These are phyloP conservation scores for Aplodontia rufa DNA, from an alignment of 2,113 vertebrate genomes.

Conservation along the genomic window DNA sequence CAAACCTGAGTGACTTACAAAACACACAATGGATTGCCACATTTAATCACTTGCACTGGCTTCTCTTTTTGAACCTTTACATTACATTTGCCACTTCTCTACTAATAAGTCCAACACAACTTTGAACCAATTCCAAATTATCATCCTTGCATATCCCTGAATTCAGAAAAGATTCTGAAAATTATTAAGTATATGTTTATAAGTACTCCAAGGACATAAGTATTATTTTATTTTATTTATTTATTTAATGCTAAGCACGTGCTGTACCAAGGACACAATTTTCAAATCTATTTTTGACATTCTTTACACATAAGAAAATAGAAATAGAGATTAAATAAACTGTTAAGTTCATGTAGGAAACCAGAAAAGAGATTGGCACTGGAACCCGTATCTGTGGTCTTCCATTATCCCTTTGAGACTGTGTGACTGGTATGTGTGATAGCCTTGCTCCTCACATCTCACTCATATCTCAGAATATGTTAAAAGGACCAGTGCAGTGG, in stretches of 20 bases:
- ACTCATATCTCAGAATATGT: not conserved
- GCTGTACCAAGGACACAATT: not conserved
- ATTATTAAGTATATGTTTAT: not conserved
- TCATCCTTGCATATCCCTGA: not conserved
- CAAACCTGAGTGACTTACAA: not conserved
- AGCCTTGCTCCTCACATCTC: not conserved
- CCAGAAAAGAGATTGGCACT: not conserved
- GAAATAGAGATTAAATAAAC: constrained; percentile 2
- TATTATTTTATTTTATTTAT: not conserved
- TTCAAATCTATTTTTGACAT: not conserved
- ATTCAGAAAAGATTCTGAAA: constrained; percentile 15
- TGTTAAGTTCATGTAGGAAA: not conserved
- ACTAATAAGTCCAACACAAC: not conserved
- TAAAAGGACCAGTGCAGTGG: not conserved
- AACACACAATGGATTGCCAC: not conserved
- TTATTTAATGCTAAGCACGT: not conserved
- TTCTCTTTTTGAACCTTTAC: not conserved
- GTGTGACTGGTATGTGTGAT: not conserved
- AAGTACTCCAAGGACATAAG: not conserved
- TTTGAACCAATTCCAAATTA: not conserved
- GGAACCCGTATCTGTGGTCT: not conserved
- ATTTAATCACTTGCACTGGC: not conserved
- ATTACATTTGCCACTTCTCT: not conserved
- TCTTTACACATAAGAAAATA: constrained; percentile 16
- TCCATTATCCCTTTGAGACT: not conserved